Evolutionary conservation across 2,797 vertebrate genomes (phyloP).

Genomic region (Sebastes hubbsi): DNA sequence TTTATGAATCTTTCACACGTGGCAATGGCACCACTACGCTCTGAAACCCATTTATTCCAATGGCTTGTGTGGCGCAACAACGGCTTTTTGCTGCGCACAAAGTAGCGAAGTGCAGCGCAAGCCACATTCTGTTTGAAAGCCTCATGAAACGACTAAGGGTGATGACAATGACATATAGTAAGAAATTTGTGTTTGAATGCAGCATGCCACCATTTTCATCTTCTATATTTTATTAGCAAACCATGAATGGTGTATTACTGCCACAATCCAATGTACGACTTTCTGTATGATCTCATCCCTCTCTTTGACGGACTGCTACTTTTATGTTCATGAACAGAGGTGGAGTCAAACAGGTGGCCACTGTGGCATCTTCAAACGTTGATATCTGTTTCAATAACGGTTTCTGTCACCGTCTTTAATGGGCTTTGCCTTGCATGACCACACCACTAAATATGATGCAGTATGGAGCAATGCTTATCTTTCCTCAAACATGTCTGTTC

Average conservation of each 20-base stretch:
- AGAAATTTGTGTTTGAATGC: background rate
- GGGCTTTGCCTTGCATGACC: background rate
- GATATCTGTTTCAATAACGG: background rate
- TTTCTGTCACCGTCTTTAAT: background rate
- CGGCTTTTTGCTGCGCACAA: too few species aligned
- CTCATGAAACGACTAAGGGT: background rate
- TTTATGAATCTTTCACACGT: background rate
- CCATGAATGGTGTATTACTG: background rate
- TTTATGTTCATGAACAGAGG: background rate
- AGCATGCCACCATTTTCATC: background rate
- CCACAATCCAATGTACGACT: background rate
- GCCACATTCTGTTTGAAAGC: too few species aligned
- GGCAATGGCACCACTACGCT: too few species aligned
- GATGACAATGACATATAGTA: background rate
- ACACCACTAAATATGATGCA: background rate
- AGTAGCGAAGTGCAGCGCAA: too few species aligned
- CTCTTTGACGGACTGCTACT: background rate
- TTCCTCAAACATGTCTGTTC: background rate
- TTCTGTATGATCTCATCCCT: background rate
- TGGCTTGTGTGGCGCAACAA: too few species aligned
- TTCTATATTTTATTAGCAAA: constrained; percentile 1
- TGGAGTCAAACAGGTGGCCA: constrained; percentile 3
- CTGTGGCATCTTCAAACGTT: background rate
- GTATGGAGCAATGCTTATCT: background rate
- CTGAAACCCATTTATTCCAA: too few species aligned